Base-by-base conservation (phyloP, 2,888 invertebrate species). In the Tyria jacobaeae region DNA sequence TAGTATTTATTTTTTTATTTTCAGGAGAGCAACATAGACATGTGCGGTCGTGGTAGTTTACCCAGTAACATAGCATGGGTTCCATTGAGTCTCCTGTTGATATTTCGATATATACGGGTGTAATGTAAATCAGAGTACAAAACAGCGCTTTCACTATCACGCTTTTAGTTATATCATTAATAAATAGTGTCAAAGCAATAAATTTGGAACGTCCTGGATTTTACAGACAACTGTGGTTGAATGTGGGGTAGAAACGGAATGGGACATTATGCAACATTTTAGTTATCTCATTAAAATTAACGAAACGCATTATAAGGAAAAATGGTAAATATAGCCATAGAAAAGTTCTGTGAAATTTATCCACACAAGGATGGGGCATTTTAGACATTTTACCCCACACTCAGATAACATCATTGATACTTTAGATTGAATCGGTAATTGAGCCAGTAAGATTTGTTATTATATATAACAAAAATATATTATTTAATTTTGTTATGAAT, bases 21-120 rank as follows among this genome's bases (percentile, higher is more conserved):
- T 25, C 89, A 95, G 96, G 96, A 96, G 79, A 96, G 95, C 85
- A 94, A 95, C 79, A 96, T 96, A 62, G 95, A 96, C 79, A 94
- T 96, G 88, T 96, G 96, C 75, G 96, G 96, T 49, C 90, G 94
- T 15, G 91, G 91, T 57, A 90, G 87, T 73, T 71, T 87, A 51
- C 86, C 80, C 9, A 72, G 74, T 65, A 75, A 74, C 57, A 64
- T 81, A 49, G 71, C 81, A 6, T 87, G 85, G 85, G 64, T 83
- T 52, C 71, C 80, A 24, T 61, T 86, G 24, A 81, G 73, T 60
- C 60, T 85, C 56, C 34, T 85, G 64, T 60, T 80, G 52, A 57
- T 78, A 49, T 60, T 83, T 57, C 74, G 62, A 64, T 79, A 78
- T 64, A 72, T 63, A 62, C 27, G 66, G 24, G 48, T 48, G 37